phyloP scores from a whole-genome alignment of 1,140 invertebrate genomes.

The Platyura marginata region DNA sequence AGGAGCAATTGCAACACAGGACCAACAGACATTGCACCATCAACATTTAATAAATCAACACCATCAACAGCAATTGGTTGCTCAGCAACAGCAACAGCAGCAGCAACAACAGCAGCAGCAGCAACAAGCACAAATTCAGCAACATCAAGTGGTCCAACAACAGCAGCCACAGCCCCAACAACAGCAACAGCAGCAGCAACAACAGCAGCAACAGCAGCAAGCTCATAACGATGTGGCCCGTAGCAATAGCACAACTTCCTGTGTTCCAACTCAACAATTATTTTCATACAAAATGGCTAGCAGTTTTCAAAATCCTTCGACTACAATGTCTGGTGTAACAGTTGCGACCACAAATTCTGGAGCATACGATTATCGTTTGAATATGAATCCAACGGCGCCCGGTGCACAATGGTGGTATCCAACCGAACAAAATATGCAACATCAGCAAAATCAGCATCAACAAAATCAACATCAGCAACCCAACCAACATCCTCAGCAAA shows the following conservation, averaged over 20 bases:
- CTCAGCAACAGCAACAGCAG: conserved; percentile 16
- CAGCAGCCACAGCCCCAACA: conserved; percentile 31
- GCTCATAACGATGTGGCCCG: conserved; percentile 30
- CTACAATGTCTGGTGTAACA: conserved; percentile 29
- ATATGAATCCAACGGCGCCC: conserved; percentile 30
- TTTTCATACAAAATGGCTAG: conserved; percentile 71
- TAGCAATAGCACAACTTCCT: conserved; percentile 34
- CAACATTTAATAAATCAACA: conserved; percentile 30
- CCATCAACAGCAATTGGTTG: conserved; percentile 27
- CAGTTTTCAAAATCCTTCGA: conserved; percentile 49
- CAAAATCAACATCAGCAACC: conserved; percentile 26
- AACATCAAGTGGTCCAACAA: conserved; percentile 8
- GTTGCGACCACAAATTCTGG: conserved; percentile 28
- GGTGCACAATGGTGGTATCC: conserved; percentile 48
- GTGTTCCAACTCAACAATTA: conserved; percentile 45
- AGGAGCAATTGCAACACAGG: conserved; percentile 28
- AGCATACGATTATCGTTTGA: conserved; percentile 41
- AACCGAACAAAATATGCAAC: conserved; percentile 29
- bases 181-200: conserved; percentile 31
- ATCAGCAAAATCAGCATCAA: conserved; percentile 27
- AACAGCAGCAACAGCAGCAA: conserved; percentile 30
- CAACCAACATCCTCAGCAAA: conserved; percentile 21
- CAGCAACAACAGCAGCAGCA: conserved; percentile 26
- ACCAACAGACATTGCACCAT: conserved; percentile 30
- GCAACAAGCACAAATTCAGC: conserved; percentile 7